Percentiles rank a stretch among this genome's conserved stretches.
Evolutionary conservation across 92 coral and sea anemone genomes (phyloP).

Genomic region (Phenganax subtilis): DNA sequence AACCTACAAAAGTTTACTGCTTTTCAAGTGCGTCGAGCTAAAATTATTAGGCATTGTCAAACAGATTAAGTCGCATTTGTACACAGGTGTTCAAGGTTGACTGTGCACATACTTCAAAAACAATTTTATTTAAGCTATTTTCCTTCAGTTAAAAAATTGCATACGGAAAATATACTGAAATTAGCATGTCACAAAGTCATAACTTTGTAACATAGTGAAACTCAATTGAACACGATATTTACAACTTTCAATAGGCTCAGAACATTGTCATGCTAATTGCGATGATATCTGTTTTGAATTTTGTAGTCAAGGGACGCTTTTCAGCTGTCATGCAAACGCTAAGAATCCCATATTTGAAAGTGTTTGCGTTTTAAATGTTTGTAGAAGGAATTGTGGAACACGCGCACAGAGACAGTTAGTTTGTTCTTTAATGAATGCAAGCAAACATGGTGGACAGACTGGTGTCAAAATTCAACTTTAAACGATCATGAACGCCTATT

Average conservation of each 20-base stretch:
- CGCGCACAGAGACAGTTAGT: background rate
- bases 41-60: slow-evolving; percentile 25
- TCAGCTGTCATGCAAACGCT: background rate
- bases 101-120: background rate
- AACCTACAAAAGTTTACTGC: background rate
- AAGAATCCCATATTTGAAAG: background rate
- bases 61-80: slow-evolving; percentile 7
- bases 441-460: background rate
- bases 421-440: background rate
- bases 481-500: slow-evolving; percentile 10
- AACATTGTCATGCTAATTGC: slow-evolving; percentile 27
- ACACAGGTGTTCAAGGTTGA: slow-evolving; percentile 6
- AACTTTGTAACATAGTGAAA: background rate
- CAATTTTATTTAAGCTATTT: too few relatives aligned
- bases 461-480: background rate
- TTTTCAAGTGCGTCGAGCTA: background rate
- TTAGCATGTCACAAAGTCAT: background rate
- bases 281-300: slow-evolving; percentile 25
- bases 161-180: background rate
- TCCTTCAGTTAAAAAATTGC: too few relatives aligned
- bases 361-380: background rate
- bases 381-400: background rate
- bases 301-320: slow-evolving; percentile 24
- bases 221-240: background rate
- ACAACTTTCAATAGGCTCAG: background rate